Base-by-base conservation (phyloP, 2,113 vertebrate species). In the Chaetops frenatus region DNA sequence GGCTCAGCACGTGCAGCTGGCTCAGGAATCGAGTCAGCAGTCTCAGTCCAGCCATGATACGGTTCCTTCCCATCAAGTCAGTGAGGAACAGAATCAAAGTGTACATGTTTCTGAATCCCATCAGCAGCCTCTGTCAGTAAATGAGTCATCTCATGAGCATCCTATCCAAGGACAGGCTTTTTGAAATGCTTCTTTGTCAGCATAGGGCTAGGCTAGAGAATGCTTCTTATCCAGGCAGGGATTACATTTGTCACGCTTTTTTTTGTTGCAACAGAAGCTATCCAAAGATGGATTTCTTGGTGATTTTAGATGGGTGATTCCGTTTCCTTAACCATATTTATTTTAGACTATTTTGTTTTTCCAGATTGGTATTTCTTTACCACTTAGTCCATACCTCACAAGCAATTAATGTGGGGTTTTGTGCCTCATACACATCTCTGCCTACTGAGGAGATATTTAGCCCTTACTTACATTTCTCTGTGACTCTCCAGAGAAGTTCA, bases 101-200 rank as follows among this genome's bases (percentile, higher is more conserved):
- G 96, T 97, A 33, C 96, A 94, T 60, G 81, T 97, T 86, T 97
- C 96, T 86, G 96, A 97, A 95, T 97, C 98, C 66, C 95, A 90
- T 61, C 57, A 92, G 33, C 97, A 98, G 82, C 84, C 98, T 73
- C 95, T 98, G 81, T 97, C 98, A 82, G 94, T 98, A 95, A 98
- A 97, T 86, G 97, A 98, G 82, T 97, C 97, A 65, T 96, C 98
- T 90, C 96, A 89, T 77, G 97, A 95, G 77, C 97, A 97, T 67
- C 97, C 98, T 84, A 81, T 98, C 83, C 97, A 97, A 92, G 98
- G 97, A 53, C 98, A 98, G 82, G 96, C 98, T 23, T 99, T 99
- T 86, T 93, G 74, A 96, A 91, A 50, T 57, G 45, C 72, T 74
- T 97, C 31, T 96, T 98, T 64, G 98, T 98, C 95, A 97, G 96